Conservation (phyloP, 2,888 invertebrate genomes). For the Megaustenia siamemsis region DNA sequence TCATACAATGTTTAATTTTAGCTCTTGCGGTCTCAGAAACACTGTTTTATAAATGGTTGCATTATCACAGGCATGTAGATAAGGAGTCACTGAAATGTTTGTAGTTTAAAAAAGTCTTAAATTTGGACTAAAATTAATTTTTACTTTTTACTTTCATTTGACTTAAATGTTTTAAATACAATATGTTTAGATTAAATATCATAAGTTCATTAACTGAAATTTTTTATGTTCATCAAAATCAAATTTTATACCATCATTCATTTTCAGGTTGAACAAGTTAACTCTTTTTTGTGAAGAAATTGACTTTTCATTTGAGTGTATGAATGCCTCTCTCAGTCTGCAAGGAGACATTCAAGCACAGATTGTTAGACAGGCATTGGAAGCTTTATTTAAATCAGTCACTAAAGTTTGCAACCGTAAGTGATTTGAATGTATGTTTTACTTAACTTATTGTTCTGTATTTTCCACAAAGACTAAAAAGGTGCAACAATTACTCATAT, state of each 20-base stretch:
- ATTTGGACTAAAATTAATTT: too few species aligned
- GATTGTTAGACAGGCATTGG: slow-evolving; percentile 13
- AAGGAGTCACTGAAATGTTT: too few species aligned
- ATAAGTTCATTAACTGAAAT: not conserved
- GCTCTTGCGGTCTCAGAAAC: too few species aligned
- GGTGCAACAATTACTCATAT: not conserved
- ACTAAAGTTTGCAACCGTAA: slow-evolving; percentile 23
- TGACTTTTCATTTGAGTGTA: slow-evolving; percentile 13
- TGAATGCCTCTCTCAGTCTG: slow-evolving; percentile 18
- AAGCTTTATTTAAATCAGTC: slow-evolving; percentile 17
- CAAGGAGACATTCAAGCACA: not conserved
- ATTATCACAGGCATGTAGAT: too few species aligned
- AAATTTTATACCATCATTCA: not conserved
- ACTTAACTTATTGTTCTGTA: not conserved
- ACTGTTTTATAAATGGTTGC: too few species aligned
- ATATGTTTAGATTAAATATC: too few species aligned
- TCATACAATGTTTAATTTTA: too few species aligned
- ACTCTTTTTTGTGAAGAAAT: slow-evolving; percentile 1
- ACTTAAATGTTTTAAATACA: too few species aligned
- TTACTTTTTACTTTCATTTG: too few species aligned
- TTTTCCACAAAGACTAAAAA: too few species aligned
- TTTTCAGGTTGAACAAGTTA: slow-evolving; percentile 5
- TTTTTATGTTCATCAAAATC: not conserved
- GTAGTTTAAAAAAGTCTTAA: too few species aligned
- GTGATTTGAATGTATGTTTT: not conserved